Base-by-base conservation (phyloP, 2,113 vertebrate species). In the Carassius gibelio region DNA sequence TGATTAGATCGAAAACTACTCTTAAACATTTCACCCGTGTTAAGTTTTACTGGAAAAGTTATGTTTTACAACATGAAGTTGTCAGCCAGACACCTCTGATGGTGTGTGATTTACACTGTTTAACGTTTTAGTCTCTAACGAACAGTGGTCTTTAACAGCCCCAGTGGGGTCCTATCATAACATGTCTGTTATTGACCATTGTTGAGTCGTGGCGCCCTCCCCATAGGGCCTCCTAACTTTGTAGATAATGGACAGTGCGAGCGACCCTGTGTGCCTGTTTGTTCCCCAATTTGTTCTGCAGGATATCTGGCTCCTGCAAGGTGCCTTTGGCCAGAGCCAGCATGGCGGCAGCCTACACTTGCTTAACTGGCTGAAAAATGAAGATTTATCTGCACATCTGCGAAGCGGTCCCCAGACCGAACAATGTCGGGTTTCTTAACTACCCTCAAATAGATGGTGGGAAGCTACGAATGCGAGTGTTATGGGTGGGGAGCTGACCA, bases 381-480 rank as follows among this genome's bases (percentile, higher is more conserved):
- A 94, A 93, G 93, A 94, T 94, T 93, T 93, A 93, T 93, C 91
- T 88, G 84, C 92, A 92, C 91, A 93, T 94, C 90, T 93, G 91
- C 66, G 87, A 88, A 86, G 87, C 59, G 23, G 55, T 84, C 42
- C 42, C 87, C 75, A 77, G 21, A 69, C 88, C 9, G 75, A 84
- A 81, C 79, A n/a, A 81, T 62, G 82, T 76, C 38, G 71, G 38
- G 30, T 55, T 66, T 88, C 89, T 88, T 66, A 87, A 90, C 75
- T 77, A 5, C 75, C 71, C 82, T 57, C 34, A 57, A 82, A 75
- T 64, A 87, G 23, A 30, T 15, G 50, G 75, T 74, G 50, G 11
- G 75, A 74, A 55, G 69, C 38, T 76, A n/a, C 84, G 68, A 79
- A 57, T 17, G n/a, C 23, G 61, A 48, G 59, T n/a, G 26, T 19